Conservation (phyloP, 2,888 invertebrate genomes). For the Syritta pipiens region DNA sequence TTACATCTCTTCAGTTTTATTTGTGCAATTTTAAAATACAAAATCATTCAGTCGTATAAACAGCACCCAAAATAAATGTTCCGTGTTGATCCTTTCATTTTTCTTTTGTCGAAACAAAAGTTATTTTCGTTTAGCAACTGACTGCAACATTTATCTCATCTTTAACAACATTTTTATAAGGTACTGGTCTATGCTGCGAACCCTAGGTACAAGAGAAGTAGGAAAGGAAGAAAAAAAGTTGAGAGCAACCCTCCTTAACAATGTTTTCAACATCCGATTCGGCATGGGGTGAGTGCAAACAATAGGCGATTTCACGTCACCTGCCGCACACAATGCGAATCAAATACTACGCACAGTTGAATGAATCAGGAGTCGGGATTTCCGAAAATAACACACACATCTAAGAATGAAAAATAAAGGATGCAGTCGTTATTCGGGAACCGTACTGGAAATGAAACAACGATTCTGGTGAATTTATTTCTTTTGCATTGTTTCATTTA, state of each 20-base stretch:
- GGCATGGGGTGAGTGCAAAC: slow-evolving; percentile 73
- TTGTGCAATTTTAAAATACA: no score
- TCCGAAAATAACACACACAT: slow-evolving; percentile 53
- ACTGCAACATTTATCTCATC: slow-evolving; percentile 64
- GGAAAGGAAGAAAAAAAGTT: no score
- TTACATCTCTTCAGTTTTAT: no score
- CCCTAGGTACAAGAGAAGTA: slow-evolving; percentile 27
- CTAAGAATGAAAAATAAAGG: neutral
- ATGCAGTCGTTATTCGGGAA: slow-evolving; percentile 10
- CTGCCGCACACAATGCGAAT: slow-evolving; percentile 77
- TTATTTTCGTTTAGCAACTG: slow-evolving; percentile 5
- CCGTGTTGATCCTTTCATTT: neutral
- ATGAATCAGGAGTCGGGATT: slow-evolving; percentile 61
- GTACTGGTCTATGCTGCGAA: slow-evolving; percentile 32
- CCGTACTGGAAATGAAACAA: slow-evolving; percentile 15
- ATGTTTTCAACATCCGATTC: slow-evolving; percentile 70
- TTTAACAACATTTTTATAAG: slow-evolving; percentile 58
- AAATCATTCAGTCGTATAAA: no score
- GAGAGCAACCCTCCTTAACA: slow-evolving; percentile 63
- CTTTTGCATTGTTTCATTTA: slow-evolving; percentile 3
- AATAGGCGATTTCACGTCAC: slow-evolving; percentile 80
- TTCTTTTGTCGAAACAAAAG: slow-evolving; percentile 41
- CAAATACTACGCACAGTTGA: slow-evolving; percentile 63
- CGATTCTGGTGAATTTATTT: slow-evolving; percentile 16
- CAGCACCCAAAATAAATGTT: neutral